Evolutionary conservation across 2,888 invertebrate genomes (phyloP), one percentile per base, ranked within the genome.

Genomic region (Sialis lutaria): DNA sequence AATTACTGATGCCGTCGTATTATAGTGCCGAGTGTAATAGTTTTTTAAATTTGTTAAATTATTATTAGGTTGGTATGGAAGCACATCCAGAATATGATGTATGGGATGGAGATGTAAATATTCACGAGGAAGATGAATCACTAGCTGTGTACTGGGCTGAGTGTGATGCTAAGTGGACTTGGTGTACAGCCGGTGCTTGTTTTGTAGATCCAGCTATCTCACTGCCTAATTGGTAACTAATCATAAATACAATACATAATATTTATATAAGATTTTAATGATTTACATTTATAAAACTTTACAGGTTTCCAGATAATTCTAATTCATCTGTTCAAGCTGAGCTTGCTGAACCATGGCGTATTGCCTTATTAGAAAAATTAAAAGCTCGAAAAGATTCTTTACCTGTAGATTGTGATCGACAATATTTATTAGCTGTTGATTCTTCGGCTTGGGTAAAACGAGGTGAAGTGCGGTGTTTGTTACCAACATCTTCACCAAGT

Each of bases 81-180:
- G 87, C 82, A n/a, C 84, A 86, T 61, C 85, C 86, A 4, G 86
- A 86, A 60, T 82, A 83, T 52, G 87, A 87, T 60, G 79, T 85
- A 7, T 86, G 85, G 63, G 82, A 83, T 69, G 75, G 81, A 5
- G 86, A 77, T 54, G 69, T 70, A 7, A 71, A 71, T 39, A 70
- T 75, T 45, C 77, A 84, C 57, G 82, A 83, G 64, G 87, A 86
- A 58, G 86, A 86, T 60, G 79, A 79, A 56, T 75, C 76, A 56
- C 74, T 76, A 52, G 80, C 79, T 34, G 68, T 79, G 51, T 79
- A 76, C 53, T 86, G 86, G 86, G 81, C 81, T 0, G 82, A 83
- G 52, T 83, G 83, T 62, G 85, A 84, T 55, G 77, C 82, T 2
- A 74, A 79, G 50, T 90, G 90, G 90, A 74, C 77, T 42, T 83